phyloP scores from a whole-genome alignment of 35 echinoderm and acorn worm genomes.

The Eucidaris tribuloides region DNA sequence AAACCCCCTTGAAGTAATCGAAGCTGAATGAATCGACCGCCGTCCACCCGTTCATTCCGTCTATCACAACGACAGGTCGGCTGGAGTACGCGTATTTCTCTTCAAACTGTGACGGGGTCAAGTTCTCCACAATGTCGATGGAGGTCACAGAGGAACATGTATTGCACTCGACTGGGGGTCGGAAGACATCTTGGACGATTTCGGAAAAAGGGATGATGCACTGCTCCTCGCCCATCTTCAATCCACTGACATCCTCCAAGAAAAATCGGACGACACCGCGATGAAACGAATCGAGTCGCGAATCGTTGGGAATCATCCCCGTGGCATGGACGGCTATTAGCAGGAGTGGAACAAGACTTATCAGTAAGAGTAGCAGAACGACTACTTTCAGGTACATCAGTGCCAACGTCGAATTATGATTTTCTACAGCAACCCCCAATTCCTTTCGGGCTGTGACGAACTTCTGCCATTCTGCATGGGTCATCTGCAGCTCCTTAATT shows the following conservation, averaged over 20 bases:
- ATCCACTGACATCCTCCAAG: neutral
- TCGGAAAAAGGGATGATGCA: constrained; percentile 36
- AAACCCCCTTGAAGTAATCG: constrained; percentile 60
- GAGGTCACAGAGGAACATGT: constrained; percentile 44
- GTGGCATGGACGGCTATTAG: neutral
- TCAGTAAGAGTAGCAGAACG: neutral
- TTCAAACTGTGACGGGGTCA: constrained; percentile 36
- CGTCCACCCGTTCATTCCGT: constrained; percentile 66
- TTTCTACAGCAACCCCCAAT: neutral
- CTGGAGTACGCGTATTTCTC: constrained; percentile 54
- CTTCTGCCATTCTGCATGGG: constrained; percentile 3
- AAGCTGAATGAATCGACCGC: constrained; percentile 66
- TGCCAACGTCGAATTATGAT: neutral
- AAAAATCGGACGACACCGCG: neutral
- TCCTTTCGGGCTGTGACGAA: constrained; percentile 2
- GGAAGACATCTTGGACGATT: constrained; percentile 46
- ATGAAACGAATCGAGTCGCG: neutral
- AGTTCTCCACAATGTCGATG: constrained; percentile 24
- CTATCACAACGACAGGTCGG: constrained; percentile 49
- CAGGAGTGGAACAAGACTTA: neutral
- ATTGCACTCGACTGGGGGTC: constrained; percentile 62
- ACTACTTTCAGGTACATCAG: neutral
- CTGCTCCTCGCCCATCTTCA: neutral
- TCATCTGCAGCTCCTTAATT: neutral
- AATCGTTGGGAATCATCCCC: neutral